Base-by-base conservation (phyloP, 2,797 vertebrate species). In the Micropoecilia bifurca region DNA sequence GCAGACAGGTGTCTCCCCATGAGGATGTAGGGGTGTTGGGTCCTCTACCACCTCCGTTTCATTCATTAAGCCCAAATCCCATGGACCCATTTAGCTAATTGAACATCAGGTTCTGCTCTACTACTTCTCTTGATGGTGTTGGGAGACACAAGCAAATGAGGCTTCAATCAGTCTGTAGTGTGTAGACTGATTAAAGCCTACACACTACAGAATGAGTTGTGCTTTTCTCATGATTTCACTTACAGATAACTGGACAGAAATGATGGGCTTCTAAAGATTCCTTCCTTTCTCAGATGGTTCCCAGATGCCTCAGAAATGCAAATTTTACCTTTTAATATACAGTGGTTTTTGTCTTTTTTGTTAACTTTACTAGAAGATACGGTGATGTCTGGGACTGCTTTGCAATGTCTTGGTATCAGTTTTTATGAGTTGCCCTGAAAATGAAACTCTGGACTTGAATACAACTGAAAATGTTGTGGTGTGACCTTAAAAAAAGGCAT, bases 31-130 rank as follows among this genome's bases (percentile, higher is more conserved):
- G 30, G 36, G 75, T 81, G 83, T 84, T 75, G 63, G 85, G 74
- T 84, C 76, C 73, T 45, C 43, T 4, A 57, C 48, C 6, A 79
- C 76, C 45, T 57, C 59, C 8, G 30, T 63, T 80, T 68, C 75
- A 88, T 90, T 87, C 85, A 90, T 91, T 87, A 85, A 83, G 68
- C 79, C 43, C 73, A 80, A 72, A 91, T 90, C 85, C 82, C 80
- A 80, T 66, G 73, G 81, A 90, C 71, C 85, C 85, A 91, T 92
- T 95, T 90, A 89, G 88, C 76, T 92, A 92, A 94, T 92, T 93
- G 81, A 84, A 85, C 89, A 87, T 83, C 55, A 79, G 82, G 66
- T 50, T 74, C 79, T 88, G 66, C 50, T 74, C 78, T 87, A 82
- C 76, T 86, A 39, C 80, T 88, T 89, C 88, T 85, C 83, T 53